Conservation (phyloP, 1,140 invertebrate species). For the Lerema accius region DNA sequence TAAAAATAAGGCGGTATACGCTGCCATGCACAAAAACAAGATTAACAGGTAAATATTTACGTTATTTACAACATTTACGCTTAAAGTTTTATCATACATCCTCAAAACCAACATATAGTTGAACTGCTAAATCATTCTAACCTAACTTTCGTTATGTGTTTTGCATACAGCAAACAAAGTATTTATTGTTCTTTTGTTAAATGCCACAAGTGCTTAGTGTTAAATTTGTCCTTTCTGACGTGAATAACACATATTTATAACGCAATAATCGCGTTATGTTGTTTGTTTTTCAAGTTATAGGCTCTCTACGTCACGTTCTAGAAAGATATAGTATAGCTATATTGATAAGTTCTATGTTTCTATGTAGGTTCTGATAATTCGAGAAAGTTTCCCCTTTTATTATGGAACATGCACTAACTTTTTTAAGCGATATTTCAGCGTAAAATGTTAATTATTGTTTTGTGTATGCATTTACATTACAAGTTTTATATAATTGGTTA, state of each 20-base stretch:
- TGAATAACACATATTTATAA: background rate
- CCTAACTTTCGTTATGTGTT: conserved; percentile 49
- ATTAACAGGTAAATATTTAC: conserved; percentile 63
- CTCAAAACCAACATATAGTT: conserved; percentile 1
- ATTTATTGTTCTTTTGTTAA: conserved; percentile 3
- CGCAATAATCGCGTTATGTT: too few relatives aligned
- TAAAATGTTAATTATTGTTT: too few relatives aligned
- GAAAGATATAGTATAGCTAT: too few relatives aligned
- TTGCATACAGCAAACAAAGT: conserved; percentile 22
- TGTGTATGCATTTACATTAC: too few relatives aligned
- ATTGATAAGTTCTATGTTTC: too few relatives aligned
- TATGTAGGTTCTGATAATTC: too few relatives aligned
- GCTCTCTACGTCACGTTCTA: too few relatives aligned
- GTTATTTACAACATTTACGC: conserved; percentile 21
- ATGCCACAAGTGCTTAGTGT: conserved; percentile 1
- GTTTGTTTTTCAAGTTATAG: too few relatives aligned
- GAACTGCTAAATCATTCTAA: conserved; percentile 68
- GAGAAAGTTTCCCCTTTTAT: too few relatives aligned
- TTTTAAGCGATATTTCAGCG: too few relatives aligned
- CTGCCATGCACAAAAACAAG: conserved; percentile 81
- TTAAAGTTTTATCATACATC: conserved; percentile 24
- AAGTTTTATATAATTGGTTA: too few relatives aligned
- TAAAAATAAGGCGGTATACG: conserved; percentile 60
- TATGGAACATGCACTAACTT: too few relatives aligned
- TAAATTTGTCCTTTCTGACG: background rate